Base-by-base conservation (phyloP, 2,797 vertebrate species). In the Notoglanidium macrostoma region DNA sequence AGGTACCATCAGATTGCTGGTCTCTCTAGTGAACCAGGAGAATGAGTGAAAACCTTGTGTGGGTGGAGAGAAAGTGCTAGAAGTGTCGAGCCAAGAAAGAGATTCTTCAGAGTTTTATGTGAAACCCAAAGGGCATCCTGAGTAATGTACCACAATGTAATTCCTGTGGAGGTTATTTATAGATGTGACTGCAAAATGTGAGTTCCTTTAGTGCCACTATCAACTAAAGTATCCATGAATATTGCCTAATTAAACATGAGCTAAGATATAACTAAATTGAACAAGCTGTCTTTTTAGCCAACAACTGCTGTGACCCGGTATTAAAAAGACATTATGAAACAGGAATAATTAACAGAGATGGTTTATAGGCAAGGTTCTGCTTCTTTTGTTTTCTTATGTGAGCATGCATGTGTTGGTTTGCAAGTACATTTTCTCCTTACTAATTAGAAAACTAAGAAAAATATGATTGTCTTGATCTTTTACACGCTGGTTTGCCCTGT, bases 211-310 rank as follows among this genome's bases (percentile, higher is more conserved):
- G 40, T 51, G 0, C 51, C 35, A 35, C 46, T 40, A 84, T 59
- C 2, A 65, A 63, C 49, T 88, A 59, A 85, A 70, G 54, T 76
- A 68, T 82, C 51, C 86, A 87, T 67, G 59, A 84, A 65, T 61
- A 57, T 87, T 79, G 81, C 81, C 63, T 80, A 17, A 87, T 59
- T 72, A 59, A 87, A 63, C 3, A 81, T 46, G 59, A 29, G 35
- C 79, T 63, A 49, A 81, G 57, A 81, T 51, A 29, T 23, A 21
- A 12, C 40, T 9, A 35, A 17, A 61, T 67, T 68, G 29, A 88
- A 88, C 74, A 55, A 67, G 67, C 57, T 81, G 57, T 57, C 67
- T 78, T 83, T 61, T 83, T 26, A 57, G 61, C 35, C 63, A 78
- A 54, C 82, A 11, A 23, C 83, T 79, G 73, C 57, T 77, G 78